These are phyloP conservation scores for Pteria penguin DNA, from an alignment of 2,888 invertebrate species.

Conservation along the genomic window DNA sequence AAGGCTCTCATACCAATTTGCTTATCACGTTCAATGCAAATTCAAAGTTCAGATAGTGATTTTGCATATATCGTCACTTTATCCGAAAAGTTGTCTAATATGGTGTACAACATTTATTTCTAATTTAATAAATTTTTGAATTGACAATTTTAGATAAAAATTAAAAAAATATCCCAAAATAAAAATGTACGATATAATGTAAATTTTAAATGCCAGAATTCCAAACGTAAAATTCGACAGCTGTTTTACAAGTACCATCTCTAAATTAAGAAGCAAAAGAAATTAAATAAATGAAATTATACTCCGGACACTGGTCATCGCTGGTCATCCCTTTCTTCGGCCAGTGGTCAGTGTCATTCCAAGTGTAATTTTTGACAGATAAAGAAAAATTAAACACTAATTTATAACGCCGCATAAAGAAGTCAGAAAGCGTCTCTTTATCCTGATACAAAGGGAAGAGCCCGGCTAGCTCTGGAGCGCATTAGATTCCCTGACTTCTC, in stretches of 20 bases:
- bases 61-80: no score
- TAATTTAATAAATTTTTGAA: no score
- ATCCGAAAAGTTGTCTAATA: no score
- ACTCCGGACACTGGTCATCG: slow-evolving; percentile 23
- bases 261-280: slow-evolving; percentile 10
- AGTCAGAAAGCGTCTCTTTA: slow-evolving; percentile 14
- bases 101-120: no score
- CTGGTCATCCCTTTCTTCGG: slow-evolving; percentile 23
- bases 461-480: not conserved
- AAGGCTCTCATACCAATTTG: no score
- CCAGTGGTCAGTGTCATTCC: slow-evolving; percentile 21
- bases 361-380: slow-evolving; percentile 35
- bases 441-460: slow-evolving; percentile 15
- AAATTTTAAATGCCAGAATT: no score
- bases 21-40: no score
- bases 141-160: no score
- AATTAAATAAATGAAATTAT: slow-evolving; percentile 24
- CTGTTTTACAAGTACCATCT: slow-evolving; percentile 7
- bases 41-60: no score
- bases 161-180: no score
- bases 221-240: slow-evolving; percentile 6
- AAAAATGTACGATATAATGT: no score
- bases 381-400: slow-evolving; percentile 41
- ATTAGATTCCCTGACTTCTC: slow-evolving; percentile 16
- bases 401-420: slow-evolving; percentile 29